These are phyloP conservation scores for Sternarchorhynchus goeldii DNA, from an alignment of 2,797 vertebrate genomes.

Conservation along the genomic window DNA sequence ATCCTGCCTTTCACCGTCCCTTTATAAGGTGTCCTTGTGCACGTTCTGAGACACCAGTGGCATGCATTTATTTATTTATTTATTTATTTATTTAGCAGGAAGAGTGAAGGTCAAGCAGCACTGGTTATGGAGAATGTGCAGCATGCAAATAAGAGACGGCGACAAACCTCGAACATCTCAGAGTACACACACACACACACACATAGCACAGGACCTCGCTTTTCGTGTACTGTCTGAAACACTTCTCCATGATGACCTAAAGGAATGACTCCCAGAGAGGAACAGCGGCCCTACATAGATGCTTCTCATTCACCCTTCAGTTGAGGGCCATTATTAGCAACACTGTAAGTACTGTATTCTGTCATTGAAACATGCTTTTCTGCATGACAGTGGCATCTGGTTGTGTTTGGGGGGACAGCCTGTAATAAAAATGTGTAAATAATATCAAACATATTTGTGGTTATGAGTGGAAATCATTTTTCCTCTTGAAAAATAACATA, in stretches of 20 bases:
- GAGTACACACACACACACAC: conserved; percentile 53
- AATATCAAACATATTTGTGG: no score
- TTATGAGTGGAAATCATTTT: background rate
- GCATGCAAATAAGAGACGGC: conserved; percentile 61
- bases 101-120: conserved; percentile 60
- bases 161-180: conserved; percentile 65
- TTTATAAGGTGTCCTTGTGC: background rate
- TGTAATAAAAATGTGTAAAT: no score
- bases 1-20: background rate
- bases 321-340: background rate
- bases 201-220: conserved; percentile 63
- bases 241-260: background rate
- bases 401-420: no score
- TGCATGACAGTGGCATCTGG: no score
- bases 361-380: no score
- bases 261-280: background rate
- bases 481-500: background rate
- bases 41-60: conserved; percentile 31
- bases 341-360: no score
- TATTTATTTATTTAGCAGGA: conserved; percentile 52
- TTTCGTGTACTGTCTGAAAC: conserved; percentile 26
- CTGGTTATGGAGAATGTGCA: conserved; percentile 47
- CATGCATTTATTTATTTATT: conserved; percentile 42
- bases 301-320: background rate
- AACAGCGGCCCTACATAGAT: background rate